phyloP scores from a whole-genome alignment of 2,888 invertebrate species.

The Nomada flava region DNA sequence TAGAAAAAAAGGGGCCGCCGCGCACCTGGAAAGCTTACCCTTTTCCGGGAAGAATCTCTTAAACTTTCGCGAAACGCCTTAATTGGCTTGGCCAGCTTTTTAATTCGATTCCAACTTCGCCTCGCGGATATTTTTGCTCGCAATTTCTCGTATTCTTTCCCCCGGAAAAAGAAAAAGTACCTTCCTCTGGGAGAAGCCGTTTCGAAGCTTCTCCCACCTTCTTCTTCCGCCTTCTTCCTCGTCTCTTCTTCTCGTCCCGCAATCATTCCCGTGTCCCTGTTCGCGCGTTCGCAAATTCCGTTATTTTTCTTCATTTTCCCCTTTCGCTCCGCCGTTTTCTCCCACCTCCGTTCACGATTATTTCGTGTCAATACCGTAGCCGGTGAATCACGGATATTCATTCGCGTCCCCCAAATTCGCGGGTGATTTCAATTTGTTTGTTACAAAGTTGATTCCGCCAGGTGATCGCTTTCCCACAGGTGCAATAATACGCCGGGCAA shows the following conservation, averaged over 20 bases:
- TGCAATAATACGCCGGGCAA: constrained; percentile 43
- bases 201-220: constrained; percentile 22
- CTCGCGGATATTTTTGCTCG: constrained; percentile 62
- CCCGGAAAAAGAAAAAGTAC: background rate
- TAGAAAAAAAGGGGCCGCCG: constrained; percentile 73
- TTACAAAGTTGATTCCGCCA: constrained; percentile 65
- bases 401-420: constrained; percentile 51
- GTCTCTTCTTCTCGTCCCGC: background rate
- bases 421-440: constrained; percentile 68
- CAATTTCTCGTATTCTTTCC: constrained; percentile 59
- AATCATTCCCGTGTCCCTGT: background rate
- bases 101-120: constrained; percentile 72
- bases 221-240: background rate
- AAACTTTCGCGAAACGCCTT: constrained; percentile 71
- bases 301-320: background rate
- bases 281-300: constrained; percentile 2
- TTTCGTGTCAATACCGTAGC: constrained; percentile 55
- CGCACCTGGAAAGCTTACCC: constrained; percentile 49
- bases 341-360: constrained; percentile 27
- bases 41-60: constrained; percentile 63
- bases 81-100: constrained; percentile 72
- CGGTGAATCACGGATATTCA: constrained; percentile 61
- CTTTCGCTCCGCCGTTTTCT: background rate
- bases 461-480: constrained; percentile 63
- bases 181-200: constrained; percentile 27